Evolutionary conservation across 2,797 vertebrate species (phyloP).

Genomic region (Falco concolor): DNA sequence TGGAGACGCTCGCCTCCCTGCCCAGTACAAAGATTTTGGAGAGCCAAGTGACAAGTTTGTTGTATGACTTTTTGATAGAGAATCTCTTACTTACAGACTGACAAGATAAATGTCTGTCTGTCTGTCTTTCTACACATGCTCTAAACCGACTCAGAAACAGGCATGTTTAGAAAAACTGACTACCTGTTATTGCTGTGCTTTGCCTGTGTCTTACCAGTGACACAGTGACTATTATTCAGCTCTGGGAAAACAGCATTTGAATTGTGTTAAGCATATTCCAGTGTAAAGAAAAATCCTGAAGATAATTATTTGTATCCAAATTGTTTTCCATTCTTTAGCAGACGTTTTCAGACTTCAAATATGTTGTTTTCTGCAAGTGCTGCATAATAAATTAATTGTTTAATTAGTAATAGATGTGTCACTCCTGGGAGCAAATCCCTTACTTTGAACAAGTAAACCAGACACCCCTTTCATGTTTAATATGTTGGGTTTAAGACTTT

Average conservation of each 20-base stretch:
- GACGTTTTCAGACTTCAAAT: conserved; percentile 66
- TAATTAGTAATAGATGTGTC: conserved; percentile 70
- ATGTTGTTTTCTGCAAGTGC: conserved; percentile 67
- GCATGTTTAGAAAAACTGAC: background rate
- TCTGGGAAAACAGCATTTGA: background rate
- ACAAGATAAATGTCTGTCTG: background rate
- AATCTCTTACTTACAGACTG: rapidly evolving
- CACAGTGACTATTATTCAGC: background rate
- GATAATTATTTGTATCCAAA: conserved; percentile 68
- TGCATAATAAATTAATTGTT: conserved; percentile 70
- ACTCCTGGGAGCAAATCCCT: conserved; percentile 60
- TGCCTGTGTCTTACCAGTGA: background rate
- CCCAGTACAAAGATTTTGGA: rapidly evolving
- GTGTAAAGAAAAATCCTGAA: conserved; percentile 45
- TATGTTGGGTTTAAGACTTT: conserved; percentile 73
- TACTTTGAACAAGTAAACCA: conserved; percentile 66
- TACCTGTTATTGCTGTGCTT: background rate
- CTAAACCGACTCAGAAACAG: background rate
- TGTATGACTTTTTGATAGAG: background rate
- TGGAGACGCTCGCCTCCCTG: background rate
- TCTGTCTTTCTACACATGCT: background rate
- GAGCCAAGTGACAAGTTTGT: background rate
- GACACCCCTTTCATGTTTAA: conserved; percentile 67
- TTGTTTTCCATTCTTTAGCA: conserved; percentile 72
- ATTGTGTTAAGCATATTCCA: conserved; percentile 44